Percentiles rank a stretch among this genome's conserved stretches.
phyloP scores from a whole-genome alignment of 2,113 vertebrate genomes.

The Ptilorrhoa leucosticta region DNA sequence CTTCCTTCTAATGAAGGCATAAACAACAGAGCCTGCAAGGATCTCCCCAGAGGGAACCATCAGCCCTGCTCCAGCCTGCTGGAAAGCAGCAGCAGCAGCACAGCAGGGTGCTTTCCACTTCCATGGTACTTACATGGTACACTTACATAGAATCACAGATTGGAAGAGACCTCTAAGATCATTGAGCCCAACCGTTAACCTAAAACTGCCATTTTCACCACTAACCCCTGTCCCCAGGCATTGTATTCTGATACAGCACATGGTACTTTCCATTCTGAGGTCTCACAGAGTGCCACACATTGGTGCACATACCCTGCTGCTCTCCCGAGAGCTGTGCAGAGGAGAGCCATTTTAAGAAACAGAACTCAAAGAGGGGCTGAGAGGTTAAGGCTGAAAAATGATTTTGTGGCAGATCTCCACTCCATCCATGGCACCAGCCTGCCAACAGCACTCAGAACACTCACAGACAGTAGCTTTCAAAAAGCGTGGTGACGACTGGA shows the following conservation, averaged over 20 bases:
- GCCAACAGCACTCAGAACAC: background rate
- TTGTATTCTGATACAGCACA: background rate
- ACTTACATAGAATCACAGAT: background rate
- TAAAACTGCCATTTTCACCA: background rate
- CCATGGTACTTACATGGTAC: accelerated
- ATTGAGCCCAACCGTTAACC: background rate
- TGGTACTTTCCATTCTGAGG: background rate
- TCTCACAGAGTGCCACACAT: accelerated
- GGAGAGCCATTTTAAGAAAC: background rate
- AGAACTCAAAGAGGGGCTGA: background rate
- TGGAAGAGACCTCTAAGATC: background rate
- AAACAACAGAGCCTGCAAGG: background rate
- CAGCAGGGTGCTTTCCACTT: background rate
- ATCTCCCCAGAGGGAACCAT: background rate
- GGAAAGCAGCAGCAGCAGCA: background rate
- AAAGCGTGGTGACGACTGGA: background rate
- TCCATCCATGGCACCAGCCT: background rate
- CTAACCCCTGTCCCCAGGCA: background rate
- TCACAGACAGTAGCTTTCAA: background rate
- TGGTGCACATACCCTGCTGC: accelerated
- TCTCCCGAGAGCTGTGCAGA: background rate
- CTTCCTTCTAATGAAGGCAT: background rate
- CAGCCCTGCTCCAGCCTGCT: background rate
- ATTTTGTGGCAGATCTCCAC: background rate
- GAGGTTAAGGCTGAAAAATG: background rate